These are phyloP conservation scores for Drosophila athabasca DNA, from an alignment of 1,140 invertebrate genomes.

Conservation along the genomic window DNA sequence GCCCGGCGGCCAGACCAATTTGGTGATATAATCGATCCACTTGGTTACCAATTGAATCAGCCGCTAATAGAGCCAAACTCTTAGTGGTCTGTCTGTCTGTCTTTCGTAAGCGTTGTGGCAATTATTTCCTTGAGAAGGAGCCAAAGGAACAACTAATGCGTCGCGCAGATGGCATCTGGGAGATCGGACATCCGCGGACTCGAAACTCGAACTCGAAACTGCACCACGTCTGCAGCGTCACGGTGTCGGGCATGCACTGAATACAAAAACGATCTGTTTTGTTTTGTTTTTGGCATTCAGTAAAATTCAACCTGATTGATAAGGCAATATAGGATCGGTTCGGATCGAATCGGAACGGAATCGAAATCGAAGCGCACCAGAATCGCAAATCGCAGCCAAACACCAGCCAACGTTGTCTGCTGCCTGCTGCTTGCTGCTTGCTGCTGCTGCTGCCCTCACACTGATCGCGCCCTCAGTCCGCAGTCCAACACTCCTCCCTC, in stretches of 20 bases:
- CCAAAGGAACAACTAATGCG: constrained; percentile 5
- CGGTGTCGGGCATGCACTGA: constrained; percentile 72
- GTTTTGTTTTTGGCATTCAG: constrained; percentile 71
- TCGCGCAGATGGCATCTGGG: background rate
- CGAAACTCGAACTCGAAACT: constrained; percentile 38
- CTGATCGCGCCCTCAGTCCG: constrained; percentile 58
- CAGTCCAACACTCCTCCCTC: constrained; percentile 35
- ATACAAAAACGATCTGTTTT: constrained; percentile 50
- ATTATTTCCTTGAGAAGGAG: background rate
- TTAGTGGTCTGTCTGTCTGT: no score
- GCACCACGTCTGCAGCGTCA: constrained; percentile 73
- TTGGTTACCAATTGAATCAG: background rate
- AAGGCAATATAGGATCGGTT: constrained; percentile 57
- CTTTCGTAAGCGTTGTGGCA: background rate
- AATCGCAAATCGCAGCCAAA: constrained; percentile 56
- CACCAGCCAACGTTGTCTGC: constrained; percentile 40
- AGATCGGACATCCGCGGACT: constrained; percentile 10
- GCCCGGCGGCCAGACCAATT: background rate
- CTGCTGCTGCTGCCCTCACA: constrained; percentile 50
- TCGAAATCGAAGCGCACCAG: constrained; percentile 59
- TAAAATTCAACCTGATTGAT: constrained; percentile 71
- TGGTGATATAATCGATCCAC: constrained; percentile 31
- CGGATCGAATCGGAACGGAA: constrained; percentile 26
- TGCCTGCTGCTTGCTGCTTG: no score
- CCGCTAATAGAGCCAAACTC: no score